Base-by-base conservation (phyloP, 2,113 vertebrate genomes). In the Brachyhypopomus gauderio region DNA sequence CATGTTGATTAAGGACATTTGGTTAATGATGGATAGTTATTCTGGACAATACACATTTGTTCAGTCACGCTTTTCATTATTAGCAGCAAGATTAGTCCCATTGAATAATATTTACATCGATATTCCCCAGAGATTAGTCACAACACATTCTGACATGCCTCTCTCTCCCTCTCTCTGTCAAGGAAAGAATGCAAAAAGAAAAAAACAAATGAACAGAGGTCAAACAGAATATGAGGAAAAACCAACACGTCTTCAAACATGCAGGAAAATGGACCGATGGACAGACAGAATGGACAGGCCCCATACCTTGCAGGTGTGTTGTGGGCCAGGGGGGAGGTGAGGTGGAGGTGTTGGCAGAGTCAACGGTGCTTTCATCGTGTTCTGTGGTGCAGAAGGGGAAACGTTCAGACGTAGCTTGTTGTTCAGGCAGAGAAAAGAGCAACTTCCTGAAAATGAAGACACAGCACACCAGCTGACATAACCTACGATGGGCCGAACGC, bases 311-410 rank as follows among this genome's bases (percentile, higher is more conserved):
- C 94, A 88, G 96, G 96, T 96, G 96, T 88, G 95, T 95, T 95
- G 94, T 91, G 95, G 96, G 19, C 8, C 12, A 11, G 45, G 45
- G 95, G 94, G 95, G 96, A 16, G 94, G 91, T 93, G 91, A 96
- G 98, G 88, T 97, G 95, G 93, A 94, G 97, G 92, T 96, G 95
- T 88, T 95, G 94, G 91, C 96, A 95, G 84, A 90, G 97, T 95
- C 88, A 67, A 98, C 96, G 91, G 95, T 93, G 91, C 96, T 98
- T 93, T 98, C 96, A 86, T 98, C 97, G 87, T 96, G 96, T 92
- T 98, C 96, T 90, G 96, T 97, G 86, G 96, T 98, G 92, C 96
- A 97, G 94, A 99, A 99, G 60, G 96, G 96, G 86, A 98, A 96
- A 81, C 97, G 96, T 89, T 98, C 96, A 48, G 96, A 96, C 73